A percentile compares a stretch with the other conserved stretches of the same genome.
Evolutionary conservation across 2,113 vertebrate species (phyloP).

Genomic region (Alces alces): DNA sequence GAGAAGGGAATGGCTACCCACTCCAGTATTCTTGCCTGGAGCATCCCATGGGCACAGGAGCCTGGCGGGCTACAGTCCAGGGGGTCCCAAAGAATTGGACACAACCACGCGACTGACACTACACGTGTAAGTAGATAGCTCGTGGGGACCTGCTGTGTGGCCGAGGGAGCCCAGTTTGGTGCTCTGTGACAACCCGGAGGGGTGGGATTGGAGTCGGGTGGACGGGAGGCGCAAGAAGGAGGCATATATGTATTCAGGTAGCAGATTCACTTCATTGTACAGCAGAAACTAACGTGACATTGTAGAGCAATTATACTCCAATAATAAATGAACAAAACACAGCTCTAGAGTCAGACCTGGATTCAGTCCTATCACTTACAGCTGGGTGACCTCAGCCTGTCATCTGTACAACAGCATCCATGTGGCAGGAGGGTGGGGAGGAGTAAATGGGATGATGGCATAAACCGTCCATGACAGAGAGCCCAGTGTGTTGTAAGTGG

Average conservation of each 20-base stretch:
- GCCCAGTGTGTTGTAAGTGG: neutral
- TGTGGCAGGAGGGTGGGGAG: too few relatives aligned
- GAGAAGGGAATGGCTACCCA: neutral
- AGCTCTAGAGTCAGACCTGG: neutral
- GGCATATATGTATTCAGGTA: neutral
- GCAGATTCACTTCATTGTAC: rapidly evolving
- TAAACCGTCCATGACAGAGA: neutral
- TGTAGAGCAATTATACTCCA: neutral
- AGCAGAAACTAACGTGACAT: neutral
- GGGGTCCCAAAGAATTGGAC: neutral
- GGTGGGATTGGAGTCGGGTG: neutral
- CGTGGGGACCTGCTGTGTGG: neutral
- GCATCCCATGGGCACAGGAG: neutral
- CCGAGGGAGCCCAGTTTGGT: neutral
- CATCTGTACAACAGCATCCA: neutral
- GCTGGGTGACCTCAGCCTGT: neutral
- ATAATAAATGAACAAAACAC: neutral
- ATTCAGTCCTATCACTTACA: neutral
- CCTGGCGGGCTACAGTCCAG: neutral
- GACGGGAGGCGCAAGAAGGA: neutral
- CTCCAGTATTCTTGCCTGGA: neutral
- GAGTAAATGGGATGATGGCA: neutral
- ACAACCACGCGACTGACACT: rapidly evolving
- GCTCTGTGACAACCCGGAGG: neutral
- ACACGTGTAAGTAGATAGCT: neutral